A percentile compares a stretch with the other conserved stretches of the same genome.
These are phyloP conservation scores for Clusia tigrina DNA, from an alignment of 2,888 invertebrate genomes.

Conservation along the genomic window DNA sequence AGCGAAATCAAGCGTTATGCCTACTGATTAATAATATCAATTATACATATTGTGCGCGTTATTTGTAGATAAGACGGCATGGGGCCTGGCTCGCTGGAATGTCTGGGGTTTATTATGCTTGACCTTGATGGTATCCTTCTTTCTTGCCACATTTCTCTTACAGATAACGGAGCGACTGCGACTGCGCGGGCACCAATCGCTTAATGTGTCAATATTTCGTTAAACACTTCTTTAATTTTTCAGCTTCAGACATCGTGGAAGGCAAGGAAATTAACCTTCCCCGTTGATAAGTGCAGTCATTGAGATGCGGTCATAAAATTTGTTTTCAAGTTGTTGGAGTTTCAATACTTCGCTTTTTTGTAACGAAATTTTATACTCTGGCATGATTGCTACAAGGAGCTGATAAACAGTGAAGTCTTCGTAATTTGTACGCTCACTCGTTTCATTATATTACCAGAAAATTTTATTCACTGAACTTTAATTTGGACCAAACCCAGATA, in stretches of 20 bases:
- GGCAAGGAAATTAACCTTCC: too few relatives aligned
- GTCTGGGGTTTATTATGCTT: neutral
- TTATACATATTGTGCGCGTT: conserved; percentile 32
- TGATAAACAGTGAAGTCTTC: too few relatives aligned
- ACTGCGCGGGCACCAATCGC: neutral
- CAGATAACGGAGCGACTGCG: neutral
- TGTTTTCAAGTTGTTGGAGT: too few relatives aligned
- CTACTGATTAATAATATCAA: conserved; percentile 44
- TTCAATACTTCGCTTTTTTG: too few relatives aligned
- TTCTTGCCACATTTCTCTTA: conserved; percentile 13
- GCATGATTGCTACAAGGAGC: too few relatives aligned
- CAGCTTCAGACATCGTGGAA: neutral
- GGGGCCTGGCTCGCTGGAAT: neutral
- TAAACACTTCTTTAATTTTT: neutral
- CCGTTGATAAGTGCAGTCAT: neutral
- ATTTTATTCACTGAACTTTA: too few relatives aligned
- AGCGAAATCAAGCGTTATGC: conserved; percentile 54
- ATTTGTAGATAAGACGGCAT: neutral
- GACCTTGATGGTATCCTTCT: conserved; percentile 45
- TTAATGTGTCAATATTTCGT: neutral
- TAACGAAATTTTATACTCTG: too few relatives aligned
- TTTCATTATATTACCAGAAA: too few relatives aligned
- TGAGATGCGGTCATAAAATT: too few relatives aligned
- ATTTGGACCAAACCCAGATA: too few relatives aligned
- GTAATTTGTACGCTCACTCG: too few relatives aligned